Conservation (phyloP, 2,797 vertebrate genomes). For the Dipus sagitta region DNA sequence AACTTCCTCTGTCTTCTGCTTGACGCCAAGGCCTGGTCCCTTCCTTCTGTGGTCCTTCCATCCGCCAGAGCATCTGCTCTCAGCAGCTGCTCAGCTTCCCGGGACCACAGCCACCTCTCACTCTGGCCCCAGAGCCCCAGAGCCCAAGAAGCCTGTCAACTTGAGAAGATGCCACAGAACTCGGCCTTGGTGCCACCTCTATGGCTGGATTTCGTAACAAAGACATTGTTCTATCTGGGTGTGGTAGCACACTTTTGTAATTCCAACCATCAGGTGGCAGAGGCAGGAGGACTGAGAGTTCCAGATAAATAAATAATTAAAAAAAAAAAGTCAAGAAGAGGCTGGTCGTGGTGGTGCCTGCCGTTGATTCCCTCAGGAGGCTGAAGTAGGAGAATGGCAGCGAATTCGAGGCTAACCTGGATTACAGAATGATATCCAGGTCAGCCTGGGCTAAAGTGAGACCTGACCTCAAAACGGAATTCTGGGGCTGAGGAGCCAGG, state of each 20-base stretch:
- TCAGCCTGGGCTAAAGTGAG: too few species aligned
- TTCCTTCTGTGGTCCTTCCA: not conserved
- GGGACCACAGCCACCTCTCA: not conserved
- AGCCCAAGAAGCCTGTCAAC: not conserved
- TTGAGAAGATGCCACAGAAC: not conserved
- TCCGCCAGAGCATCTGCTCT: not conserved
- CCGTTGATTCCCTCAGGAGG: too few species aligned
- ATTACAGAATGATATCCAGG: too few species aligned
- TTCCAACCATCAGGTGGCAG: not conserved
- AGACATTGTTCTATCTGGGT: not conserved
- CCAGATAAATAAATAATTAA: not conserved
- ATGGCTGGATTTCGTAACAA: not conserved
- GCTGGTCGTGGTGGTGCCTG: too few species aligned
- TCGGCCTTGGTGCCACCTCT: not conserved
- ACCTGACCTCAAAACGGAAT: too few species aligned
- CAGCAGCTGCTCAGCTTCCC: not conserved
- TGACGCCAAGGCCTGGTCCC: not conserved
- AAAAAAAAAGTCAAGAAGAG: too few species aligned
- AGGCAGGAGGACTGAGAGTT: not conserved
- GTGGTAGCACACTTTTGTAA: too few species aligned
- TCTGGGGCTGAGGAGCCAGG: too few species aligned
- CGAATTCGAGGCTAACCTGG: too few species aligned
- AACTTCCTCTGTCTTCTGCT: conserved; percentile 53
- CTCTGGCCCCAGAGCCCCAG: not conserved
- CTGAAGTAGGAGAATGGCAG: too few species aligned